Evolutionary conservation across 2,888 invertebrate genomes (phyloP).

Genomic region (Acheta domesticus): DNA sequence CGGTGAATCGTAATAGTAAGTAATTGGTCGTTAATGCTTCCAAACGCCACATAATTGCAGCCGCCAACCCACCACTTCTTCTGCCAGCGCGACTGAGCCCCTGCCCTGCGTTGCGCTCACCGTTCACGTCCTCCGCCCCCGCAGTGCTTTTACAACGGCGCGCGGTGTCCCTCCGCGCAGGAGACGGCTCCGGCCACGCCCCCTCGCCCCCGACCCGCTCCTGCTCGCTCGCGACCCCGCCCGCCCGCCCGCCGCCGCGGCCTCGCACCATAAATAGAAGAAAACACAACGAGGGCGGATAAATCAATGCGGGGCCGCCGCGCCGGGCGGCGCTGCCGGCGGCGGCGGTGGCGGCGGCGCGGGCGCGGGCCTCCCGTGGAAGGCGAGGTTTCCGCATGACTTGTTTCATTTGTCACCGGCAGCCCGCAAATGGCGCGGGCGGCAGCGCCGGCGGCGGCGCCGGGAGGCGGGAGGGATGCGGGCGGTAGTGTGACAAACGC

Average conservation of each 20-base stretch:
- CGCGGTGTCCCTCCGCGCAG: too few relatives aligned
- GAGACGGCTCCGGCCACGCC: too few relatives aligned
- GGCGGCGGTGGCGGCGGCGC: background rate
- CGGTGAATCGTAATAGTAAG: too few relatives aligned
- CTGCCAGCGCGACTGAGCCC: too few relatives aligned
- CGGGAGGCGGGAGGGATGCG: background rate
- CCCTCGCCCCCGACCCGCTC: too few relatives aligned
- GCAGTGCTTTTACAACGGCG: too few relatives aligned
- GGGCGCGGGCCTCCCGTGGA: background rate
- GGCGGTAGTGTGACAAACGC: background rate
- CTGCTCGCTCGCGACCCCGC: background rate
- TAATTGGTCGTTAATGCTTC: too few relatives aligned
- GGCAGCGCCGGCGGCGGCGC: background rate
- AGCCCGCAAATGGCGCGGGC: conserved; percentile 1
- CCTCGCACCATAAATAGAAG: conserved; percentile 18
- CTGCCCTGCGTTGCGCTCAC: too few relatives aligned
- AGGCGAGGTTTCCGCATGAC: conserved; percentile 18
- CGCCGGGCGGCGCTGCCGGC: background rate
- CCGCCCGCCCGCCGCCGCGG: background rate
- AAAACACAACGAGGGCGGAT: conserved; percentile 18
- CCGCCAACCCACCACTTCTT: too few relatives aligned
- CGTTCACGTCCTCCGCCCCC: too few relatives aligned
- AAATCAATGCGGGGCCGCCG: background rate
- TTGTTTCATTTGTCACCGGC: conserved; percentile 5
- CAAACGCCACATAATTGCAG: too few relatives aligned